Base-by-base conservation (phyloP, 1,140 invertebrate species). In the Vanessa atalanta region DNA sequence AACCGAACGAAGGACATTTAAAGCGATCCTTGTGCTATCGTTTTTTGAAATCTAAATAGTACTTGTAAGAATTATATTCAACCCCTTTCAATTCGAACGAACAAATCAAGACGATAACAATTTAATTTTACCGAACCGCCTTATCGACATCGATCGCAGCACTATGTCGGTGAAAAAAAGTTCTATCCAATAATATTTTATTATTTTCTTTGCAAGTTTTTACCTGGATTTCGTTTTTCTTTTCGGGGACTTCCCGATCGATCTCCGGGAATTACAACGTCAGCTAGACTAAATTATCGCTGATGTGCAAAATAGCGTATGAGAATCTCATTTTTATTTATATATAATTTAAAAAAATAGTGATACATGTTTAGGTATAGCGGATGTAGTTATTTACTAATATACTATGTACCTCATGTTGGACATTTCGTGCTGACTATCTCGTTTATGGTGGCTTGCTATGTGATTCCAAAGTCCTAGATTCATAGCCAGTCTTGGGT, bases 71-170 rank as follows among this genome's bases (percentile, higher is more conserved):
- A 61, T 72, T 51, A 47, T 70, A 43, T 48, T 64, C 43, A 31
- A 14, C 67, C 70, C 57, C 15, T 73, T 79, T 77, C 74, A 78
- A 70, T 77, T 77, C 55, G 51, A 73, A 72, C 74, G 63, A 76
- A 83, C 79, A 79, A 78, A 80, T 79, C 73, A 69, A 65, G 51
- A 72, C 76, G 75, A 80, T 82, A 80, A 80, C 81, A 73, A 82
- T 76, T 79, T 75, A 74, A 79, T 81, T 78, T 60, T 61, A 71
- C 72, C 68, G 66, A 72, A 70, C 71, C 47, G 53, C 48, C 72
- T 74, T 72, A 76, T 78, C 75, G 73, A 79, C 65, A 75, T 73
- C 72, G 65, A 43, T 43, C 43, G 50, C 77, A 72, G 16, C 77
- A 78, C 77, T 81, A 70, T n/a, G 23, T 65, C 26, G 64, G 51